Percentiles rank a stretch among this genome's conserved stretches.
These are phyloP conservation scores for Anolis carolinensis DNA, from an alignment of 2,113 vertebrate genomes.

Conservation along the genomic window DNA sequence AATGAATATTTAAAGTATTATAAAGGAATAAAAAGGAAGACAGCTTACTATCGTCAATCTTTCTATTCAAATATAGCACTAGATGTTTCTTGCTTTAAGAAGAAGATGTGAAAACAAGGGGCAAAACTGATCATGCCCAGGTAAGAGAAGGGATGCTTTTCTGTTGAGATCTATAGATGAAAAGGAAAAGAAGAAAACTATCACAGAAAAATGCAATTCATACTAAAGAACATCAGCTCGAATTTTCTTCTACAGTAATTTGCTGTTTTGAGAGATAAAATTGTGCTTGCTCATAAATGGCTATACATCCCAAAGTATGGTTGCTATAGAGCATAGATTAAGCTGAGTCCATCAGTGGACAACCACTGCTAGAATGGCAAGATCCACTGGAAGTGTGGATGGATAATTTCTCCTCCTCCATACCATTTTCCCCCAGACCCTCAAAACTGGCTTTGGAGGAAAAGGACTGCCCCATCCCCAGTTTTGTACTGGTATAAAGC, in stretches of 20 bases:
- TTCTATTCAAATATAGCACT: background rate
- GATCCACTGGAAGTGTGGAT: no score
- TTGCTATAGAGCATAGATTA: background rate
- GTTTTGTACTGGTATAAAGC: no score
- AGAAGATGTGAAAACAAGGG: background rate
- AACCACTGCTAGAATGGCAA: no score
- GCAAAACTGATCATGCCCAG: background rate
- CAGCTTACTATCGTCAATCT: slow-evolving; percentile 1
- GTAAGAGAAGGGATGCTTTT: slow-evolving; percentile 13
- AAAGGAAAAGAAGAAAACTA: background rate
- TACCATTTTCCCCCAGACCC: no score
- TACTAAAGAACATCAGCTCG: background rate
- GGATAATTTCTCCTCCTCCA: no score
- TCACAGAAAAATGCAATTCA: background rate
- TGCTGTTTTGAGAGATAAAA: background rate
- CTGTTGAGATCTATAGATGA: slow-evolving; percentile 14
- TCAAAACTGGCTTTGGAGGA: no score
- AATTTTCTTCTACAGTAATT: background rate
- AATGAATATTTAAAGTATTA: slow-evolving; percentile 31
- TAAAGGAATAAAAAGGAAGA: slow-evolving; percentile 31
- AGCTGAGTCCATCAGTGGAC: no score
- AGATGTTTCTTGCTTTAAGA: background rate
- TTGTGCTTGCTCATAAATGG: background rate
- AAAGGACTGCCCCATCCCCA: no score
- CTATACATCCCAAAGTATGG: background rate